A percentile compares a stretch with the other conserved stretches of the same genome.
Evolutionary conservation across 2,888 invertebrate species (phyloP).

Genomic region (Drosophila antonietae): DNA sequence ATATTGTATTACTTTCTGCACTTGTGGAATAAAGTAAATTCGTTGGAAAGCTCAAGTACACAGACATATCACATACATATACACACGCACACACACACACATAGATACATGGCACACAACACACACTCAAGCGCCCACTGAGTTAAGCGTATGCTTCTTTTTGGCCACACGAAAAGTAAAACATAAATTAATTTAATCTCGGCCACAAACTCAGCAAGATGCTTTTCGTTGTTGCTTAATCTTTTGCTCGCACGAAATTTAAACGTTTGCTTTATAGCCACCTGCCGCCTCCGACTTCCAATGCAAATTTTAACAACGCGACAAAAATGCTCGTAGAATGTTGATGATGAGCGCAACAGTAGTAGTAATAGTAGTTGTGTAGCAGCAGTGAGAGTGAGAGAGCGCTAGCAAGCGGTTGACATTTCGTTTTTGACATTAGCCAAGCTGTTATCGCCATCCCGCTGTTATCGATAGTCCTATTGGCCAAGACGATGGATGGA

Average conservation of each 20-base stretch:
- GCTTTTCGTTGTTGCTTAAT: slow-evolving; percentile 6
- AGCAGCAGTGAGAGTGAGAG: slow-evolving; percentile 56
- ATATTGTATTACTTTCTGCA: slow-evolving; percentile 28
- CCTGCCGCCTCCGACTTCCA: slow-evolving; percentile 58
- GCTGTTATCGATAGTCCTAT: slow-evolving; percentile 40
- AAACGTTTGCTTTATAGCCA: slow-evolving; percentile 42
- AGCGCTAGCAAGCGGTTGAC: slow-evolving; percentile 52
- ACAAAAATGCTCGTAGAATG: slow-evolving; percentile 72
- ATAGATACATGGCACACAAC: slow-evolving; percentile 20
- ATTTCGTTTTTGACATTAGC: slow-evolving; percentile 52
- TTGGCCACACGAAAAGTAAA: slow-evolving; percentile 54
- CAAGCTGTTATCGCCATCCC: slow-evolving; percentile 33
- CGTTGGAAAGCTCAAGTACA: slow-evolving; percentile 54
- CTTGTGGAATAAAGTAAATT: slow-evolving; percentile 51
- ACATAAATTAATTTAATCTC: slow-evolving; percentile 34
- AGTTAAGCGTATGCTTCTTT: slow-evolving; percentile 65
- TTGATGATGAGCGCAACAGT: slow-evolving; percentile 69
- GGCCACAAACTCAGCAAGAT: slow-evolving; percentile 25
- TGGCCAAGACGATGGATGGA: slow-evolving; percentile 29
- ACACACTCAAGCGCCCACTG: slow-evolving; percentile 39
- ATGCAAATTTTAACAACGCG: slow-evolving; percentile 73
- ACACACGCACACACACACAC: slow-evolving; percentile 24
- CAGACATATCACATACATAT: slow-evolving; percentile 1
- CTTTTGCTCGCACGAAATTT: slow-evolving; percentile 10
- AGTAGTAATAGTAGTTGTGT: slow-evolving; percentile 62